phyloP scores from a whole-genome alignment of 1,140 invertebrate genomes.

The Drosophila kikkawai region DNA sequence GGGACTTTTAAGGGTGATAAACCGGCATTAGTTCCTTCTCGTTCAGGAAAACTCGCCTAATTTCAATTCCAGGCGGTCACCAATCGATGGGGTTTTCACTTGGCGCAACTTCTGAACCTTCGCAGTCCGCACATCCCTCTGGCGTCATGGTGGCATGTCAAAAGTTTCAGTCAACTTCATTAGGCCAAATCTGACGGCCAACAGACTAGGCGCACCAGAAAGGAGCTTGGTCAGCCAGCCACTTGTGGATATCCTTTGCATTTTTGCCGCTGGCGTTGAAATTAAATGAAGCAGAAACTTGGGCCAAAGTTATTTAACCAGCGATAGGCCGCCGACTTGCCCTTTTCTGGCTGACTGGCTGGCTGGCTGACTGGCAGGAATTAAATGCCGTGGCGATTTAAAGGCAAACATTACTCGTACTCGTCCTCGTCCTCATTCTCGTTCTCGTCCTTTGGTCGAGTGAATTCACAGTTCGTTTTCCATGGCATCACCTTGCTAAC shows the following conservation, averaged over 20 bases:
- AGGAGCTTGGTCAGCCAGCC: conserved; percentile 44
- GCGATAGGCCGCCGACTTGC: conserved; percentile 49
- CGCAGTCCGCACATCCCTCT: background rate
- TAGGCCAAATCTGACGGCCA: conserved; percentile 68
- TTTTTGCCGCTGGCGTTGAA: conserved; percentile 19
- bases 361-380: conserved; percentile 38
- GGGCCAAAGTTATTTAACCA: conserved; percentile 57
- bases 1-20: conserved; percentile 15
- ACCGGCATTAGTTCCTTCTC: conserved; percentile 24
- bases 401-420: conserved; percentile 10
- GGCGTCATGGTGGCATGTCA: conserved; percentile 40
- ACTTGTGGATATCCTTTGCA: conserved; percentile 67
- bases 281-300: conserved; percentile 77
- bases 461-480: conserved; percentile 3
- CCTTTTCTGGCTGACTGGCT: conserved; percentile 42
- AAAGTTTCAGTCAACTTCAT: conserved; percentile 71
- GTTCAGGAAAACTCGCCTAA: conserved; percentile 41
- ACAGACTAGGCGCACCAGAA: conserved; percentile 35
- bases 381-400: conserved; percentile 27
- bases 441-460: conserved; percentile 2
- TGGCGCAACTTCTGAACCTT: conserved; percentile 12
- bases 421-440: background rate
- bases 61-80: conserved; percentile 54
- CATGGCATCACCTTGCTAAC: conserved; percentile 45
- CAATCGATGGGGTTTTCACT: conserved; percentile 37